phyloP scores from a whole-genome alignment of 1,140 invertebrate genomes.

The Drosophila lini region DNA sequence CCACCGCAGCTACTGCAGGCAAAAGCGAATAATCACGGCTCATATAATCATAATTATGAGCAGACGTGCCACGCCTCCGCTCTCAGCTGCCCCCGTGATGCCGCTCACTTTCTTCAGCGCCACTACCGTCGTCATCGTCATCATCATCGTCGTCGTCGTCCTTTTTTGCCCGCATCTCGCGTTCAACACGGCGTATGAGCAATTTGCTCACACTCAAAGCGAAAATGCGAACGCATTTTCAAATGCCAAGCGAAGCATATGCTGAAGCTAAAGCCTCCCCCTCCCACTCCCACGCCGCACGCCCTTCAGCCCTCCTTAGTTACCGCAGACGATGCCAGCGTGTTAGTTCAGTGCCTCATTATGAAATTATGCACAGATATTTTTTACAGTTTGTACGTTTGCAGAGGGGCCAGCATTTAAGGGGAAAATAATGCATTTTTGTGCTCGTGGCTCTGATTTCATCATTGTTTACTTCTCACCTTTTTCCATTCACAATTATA shows the following conservation, averaged over 20 bases:
- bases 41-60: constrained; percentile 72
- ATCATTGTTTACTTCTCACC: constrained; percentile 14
- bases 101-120: constrained; percentile 1
- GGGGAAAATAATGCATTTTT: constrained; percentile 13
- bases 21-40: constrained; percentile 60
- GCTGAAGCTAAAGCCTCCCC: constrained; percentile 17
- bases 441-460: not conserved
- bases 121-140: not conserved
- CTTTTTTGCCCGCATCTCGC: constrained; percentile 44
- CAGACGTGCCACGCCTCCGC: constrained; percentile 28
- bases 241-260: constrained; percentile 65
- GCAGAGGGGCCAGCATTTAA: not conserved
- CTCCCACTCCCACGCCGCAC: not conserved
- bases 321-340: constrained; percentile 13
- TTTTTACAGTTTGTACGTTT: constrained; percentile 31
- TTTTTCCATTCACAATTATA: not conserved
- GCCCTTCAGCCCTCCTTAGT: not conserved
- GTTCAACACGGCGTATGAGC: constrained; percentile 66
- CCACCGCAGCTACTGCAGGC: constrained; percentile 7
- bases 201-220: constrained; percentile 64
- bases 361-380: constrained; percentile 72
- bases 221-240: constrained; percentile 64
- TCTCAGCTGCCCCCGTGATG: constrained; percentile 1
- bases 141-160: not conserved
- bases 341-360: constrained; percentile 70